phyloP scores from a whole-genome alignment of 2,797 vertebrate genomes.

The Thalassophryne amazonica region DNA sequence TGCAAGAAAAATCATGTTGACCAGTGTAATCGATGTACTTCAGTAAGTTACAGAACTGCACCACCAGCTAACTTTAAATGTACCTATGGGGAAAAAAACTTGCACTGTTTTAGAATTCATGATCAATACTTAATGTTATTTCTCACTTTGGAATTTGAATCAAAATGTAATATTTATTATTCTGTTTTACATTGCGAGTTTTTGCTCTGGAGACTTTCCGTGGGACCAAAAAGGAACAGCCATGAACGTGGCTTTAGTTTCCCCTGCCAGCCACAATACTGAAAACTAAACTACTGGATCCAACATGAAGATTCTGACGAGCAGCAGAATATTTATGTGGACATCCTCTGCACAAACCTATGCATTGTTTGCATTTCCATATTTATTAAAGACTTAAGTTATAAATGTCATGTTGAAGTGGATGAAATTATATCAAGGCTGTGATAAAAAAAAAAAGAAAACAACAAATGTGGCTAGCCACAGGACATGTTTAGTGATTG shows the following conservation, averaged over 20 bases:
- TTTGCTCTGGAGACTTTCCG: conserved; percentile 17
- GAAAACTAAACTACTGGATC: neutral
- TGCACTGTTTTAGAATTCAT: conserved; percentile 20
- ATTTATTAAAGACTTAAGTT: conserved; percentile 52
- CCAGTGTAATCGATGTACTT: no score
- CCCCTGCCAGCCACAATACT: conserved; percentile 45
- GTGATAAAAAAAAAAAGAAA: no score
- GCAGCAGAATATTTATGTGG: conserved; percentile 42
- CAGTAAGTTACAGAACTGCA: no score
- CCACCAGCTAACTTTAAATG: neutral
- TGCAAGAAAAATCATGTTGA: no score
- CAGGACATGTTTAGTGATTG: conserved; percentile 38
- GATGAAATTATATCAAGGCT: conserved; percentile 6
- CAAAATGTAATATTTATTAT: conserved; percentile 5
- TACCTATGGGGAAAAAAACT: no score
- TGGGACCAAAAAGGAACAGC: conserved; percentile 57
- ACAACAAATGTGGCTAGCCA: no score
- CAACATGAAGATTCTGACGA: conserved; percentile 16
- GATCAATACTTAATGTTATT: neutral
- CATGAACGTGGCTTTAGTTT: conserved; percentile 36
- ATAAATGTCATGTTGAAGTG: conserved; percentile 25
- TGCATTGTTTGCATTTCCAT: conserved; percentile 47
- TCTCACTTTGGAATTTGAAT: neutral
- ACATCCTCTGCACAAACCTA: conserved; percentile 51
- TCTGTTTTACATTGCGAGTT: conserved; percentile 5